phyloP scores from a whole-genome alignment of 2,888 invertebrate genomes.

The Torymus texanus region DNA sequence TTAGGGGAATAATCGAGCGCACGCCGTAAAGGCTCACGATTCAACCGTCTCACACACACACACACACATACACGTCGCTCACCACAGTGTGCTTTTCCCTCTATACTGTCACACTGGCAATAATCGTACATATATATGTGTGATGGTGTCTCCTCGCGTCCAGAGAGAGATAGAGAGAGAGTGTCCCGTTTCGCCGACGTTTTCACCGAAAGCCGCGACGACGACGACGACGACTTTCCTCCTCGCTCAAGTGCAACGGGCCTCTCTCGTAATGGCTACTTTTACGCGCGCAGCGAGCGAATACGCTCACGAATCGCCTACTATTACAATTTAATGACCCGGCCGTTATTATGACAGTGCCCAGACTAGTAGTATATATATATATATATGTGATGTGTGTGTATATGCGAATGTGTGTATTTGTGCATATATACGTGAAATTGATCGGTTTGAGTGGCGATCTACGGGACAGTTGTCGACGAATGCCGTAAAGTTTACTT shows the following conservation, averaged over 20 bases:
- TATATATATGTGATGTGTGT: no score
- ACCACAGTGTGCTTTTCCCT: no score
- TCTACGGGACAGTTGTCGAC: not conserved
- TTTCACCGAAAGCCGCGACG: not conserved
- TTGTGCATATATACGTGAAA: constrained; percentile 7
- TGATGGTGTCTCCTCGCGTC: not conserved
- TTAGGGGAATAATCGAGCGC: constrained; percentile 25
- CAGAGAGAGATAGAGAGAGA: not conserved
- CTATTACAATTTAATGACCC: constrained; percentile 42
- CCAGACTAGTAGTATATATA: not conserved
- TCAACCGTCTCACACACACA: no score
- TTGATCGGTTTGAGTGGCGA: constrained; percentile 5
- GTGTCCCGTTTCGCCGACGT: constrained; percentile 11
- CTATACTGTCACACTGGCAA: no score
- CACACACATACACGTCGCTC: no score
- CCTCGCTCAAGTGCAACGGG: constrained; percentile 19
- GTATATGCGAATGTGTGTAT: no score
- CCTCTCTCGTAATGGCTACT: constrained; percentile 14
- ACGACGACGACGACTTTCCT: constrained; percentile 18
- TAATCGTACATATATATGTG: no score
- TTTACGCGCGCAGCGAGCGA: constrained; percentile 46
- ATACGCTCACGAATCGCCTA: constrained; percentile 59
- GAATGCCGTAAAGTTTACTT: constrained; percentile 25
- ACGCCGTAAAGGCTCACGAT: not conserved
- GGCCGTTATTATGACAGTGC: constrained; percentile 34